Percentiles rank a stretch among this genome's conserved stretches.
phyloP scores from a whole-genome alignment of 2,888 invertebrate genomes.

The Eustalomyia histrio region DNA sequence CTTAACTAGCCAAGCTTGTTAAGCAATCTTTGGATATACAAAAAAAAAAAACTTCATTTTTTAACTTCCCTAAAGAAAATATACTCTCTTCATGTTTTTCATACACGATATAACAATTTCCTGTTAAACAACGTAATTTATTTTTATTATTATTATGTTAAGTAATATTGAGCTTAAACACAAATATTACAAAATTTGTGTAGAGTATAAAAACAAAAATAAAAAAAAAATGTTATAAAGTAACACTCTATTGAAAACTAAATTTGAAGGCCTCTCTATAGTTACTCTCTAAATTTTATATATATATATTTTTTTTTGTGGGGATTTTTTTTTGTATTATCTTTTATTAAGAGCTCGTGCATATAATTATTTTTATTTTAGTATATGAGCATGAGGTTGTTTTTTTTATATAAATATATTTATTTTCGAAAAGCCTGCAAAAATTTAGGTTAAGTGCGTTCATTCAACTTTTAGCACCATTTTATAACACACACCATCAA shows the following conservation, averaged over 20 bases:
- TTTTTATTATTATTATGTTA: conserved; percentile 35
- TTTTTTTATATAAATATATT: neutral
- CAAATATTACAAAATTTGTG: neutral
- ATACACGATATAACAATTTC: conserved; percentile 40
- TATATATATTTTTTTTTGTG: neutral
- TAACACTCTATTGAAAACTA: conserved; percentile 19
- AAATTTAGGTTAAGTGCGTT: conserved; percentile 79
- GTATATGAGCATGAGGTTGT: conserved; percentile 21
- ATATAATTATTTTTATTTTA: conserved; percentile 49
- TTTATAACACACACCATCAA: conserved; percentile 67
- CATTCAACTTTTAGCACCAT: conserved; percentile 79
- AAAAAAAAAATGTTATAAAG: neutral
- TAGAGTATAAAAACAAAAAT: conserved; percentile 10
- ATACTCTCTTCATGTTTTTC: neutral
- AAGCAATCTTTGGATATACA: conserved; percentile 5
- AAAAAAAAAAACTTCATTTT: neutral
- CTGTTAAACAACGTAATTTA: conserved; percentile 45
- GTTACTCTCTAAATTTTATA: neutral
- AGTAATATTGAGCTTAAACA: conserved; percentile 20
- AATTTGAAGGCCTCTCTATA: conserved; percentile 58
- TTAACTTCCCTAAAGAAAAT: neutral
- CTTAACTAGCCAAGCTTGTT: conserved; percentile 15
- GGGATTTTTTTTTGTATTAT: conserved; percentile 68
- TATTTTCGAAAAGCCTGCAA: conserved; percentile 58
- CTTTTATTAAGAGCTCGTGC: conserved; percentile 66